Conservation (phyloP, 1,140 invertebrate genomes). For the Leptonema lineaticorne region DNA sequence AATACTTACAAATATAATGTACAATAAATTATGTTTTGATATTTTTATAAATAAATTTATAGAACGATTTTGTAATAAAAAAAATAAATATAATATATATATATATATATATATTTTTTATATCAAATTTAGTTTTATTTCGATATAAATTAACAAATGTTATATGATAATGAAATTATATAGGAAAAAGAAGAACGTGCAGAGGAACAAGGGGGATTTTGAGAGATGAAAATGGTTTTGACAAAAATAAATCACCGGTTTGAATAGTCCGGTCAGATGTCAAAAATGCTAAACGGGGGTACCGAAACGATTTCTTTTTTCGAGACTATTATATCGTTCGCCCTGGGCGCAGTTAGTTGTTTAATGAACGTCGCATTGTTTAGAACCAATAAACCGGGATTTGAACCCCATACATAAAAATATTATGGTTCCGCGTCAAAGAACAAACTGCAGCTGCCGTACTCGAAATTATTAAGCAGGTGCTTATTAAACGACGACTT, state of each 20-base stretch:
- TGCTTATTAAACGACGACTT: no score
- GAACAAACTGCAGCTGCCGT: constrained; percentile 20
- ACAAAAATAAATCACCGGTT: constrained; percentile 29
- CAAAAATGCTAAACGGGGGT: constrained; percentile 31
- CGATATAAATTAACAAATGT: no score
- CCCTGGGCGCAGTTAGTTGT: not conserved
- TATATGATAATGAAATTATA: no score
- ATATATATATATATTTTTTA: no score
- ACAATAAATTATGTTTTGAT: no score
- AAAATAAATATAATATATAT: no score
- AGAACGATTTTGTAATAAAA: no score
- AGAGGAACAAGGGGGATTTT: not conserved
- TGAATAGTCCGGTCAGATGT: constrained; percentile 26
- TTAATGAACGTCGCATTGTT: constrained; percentile 32
- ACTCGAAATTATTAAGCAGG: no score
- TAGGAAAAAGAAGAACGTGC: no score
- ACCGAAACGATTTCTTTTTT: not conserved
- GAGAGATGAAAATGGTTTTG: not conserved
- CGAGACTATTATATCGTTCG: not conserved
- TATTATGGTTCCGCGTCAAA: constrained; percentile 35
- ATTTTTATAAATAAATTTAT: no score
- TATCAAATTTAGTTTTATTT: no score
- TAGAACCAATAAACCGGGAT: constrained; percentile 37
- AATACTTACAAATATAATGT: no score
- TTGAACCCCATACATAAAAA: constrained; percentile 28